Evolutionary conservation across 1,140 invertebrate species (phyloP), one percentile per base, ranked within the genome.

Genomic region (Stegodyphus mimosarum): DNA sequence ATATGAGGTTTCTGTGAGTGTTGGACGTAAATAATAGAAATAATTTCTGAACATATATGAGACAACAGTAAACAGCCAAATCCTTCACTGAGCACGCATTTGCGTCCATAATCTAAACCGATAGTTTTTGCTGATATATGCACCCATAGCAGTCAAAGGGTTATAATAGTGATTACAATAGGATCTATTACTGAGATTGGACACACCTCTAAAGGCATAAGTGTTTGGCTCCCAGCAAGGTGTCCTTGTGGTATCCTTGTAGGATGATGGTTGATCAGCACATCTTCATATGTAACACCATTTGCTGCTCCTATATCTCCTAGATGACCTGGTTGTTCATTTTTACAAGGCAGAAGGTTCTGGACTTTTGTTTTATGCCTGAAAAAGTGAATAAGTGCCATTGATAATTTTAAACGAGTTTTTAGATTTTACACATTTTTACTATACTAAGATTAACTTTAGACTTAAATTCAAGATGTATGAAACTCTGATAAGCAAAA

Each of bases 281-380:
- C 74, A 51, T 88, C 87, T 60, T 88, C 87, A 53, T 88, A 88
- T 2, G 86, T 87, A 11, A 88, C 84, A 9, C 87, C 86, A 55
- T 87, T 87, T 18, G 78, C 66, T 1, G 79, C 73, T 9, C 79
- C 49, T 33, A 86, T n/a, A 6, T 87, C 87, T 50, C 72, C 80
- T 49, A 86, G 53, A 10, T 80, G 81, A 18, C 83, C 87, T 1
- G 72, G 75, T 11, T 86, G 83, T 15, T 78, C 83, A 9, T 60
- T 84, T 66, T 88, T 88, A 51, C 87, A 87, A 66, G 87, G 87
- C n/a, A 88, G 66, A 18, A 88, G 81, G 63, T 87, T 87, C 79
- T 87, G 87, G n/a, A 87, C 87, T 72, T 87, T 88, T 7, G 76
- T 86, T 72, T 88, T 88, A 71, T 88, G 87, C 70, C 87, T 88